phyloP scores from a whole-genome alignment of 2,113 vertebrate genomes.

The Aythya baeri region DNA sequence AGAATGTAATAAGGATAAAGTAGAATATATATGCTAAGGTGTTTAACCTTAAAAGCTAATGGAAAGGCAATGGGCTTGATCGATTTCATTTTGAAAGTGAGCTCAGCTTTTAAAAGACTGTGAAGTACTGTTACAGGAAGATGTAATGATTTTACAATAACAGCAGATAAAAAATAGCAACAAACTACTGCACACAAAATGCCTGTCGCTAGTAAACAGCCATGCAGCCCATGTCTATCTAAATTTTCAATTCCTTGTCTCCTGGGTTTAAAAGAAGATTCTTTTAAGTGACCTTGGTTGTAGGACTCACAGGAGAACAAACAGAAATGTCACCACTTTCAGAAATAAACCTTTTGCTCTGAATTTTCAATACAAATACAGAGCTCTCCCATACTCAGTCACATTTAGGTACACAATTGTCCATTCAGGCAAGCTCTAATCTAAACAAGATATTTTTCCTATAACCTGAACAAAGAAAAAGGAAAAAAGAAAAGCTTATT shows the following conservation, averaged over 20 bases:
- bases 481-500: not conserved
- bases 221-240: not conserved
- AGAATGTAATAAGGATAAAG: not conserved
- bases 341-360: not conserved
- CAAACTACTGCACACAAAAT: not conserved
- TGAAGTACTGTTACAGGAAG: not conserved
- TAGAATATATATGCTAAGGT: not conserved
- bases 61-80: not conserved
- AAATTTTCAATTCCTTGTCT: not conserved
- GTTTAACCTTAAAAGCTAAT: not conserved
- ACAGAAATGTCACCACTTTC: not conserved
- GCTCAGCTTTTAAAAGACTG: constrained; percentile 24
- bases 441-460: not conserved
- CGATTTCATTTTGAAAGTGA: constrained; percentile 10
- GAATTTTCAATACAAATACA: not conserved
- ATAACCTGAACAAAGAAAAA: not conserved
- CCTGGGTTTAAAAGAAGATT: not conserved
- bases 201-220: not conserved
- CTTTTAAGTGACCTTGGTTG: not conserved
- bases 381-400: not conserved
- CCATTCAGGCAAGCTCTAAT: not conserved
- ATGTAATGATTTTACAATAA: constrained; percentile 31
- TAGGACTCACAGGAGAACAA: not conserved
- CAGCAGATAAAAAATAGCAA: constrained; percentile 17
- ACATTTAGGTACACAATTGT: not conserved